Percentiles rank a stretch among this genome's conserved stretches.
These are phyloP conservation scores for Drosophila gaucha DNA, from an alignment of 2,888 invertebrate species.

Conservation along the genomic window DNA sequence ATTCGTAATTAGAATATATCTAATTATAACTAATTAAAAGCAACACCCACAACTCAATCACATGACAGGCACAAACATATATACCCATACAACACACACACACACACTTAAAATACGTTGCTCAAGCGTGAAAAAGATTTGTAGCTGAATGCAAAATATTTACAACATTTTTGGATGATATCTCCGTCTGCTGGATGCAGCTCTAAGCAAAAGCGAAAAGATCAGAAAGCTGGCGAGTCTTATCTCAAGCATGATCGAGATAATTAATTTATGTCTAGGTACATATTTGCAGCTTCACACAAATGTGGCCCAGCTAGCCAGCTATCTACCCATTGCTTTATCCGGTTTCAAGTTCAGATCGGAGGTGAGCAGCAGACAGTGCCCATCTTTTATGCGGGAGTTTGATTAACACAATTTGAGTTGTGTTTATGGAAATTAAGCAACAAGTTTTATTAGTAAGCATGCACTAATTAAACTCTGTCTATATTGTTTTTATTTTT, in stretches of 20 bases:
- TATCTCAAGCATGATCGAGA: constrained; percentile 55
- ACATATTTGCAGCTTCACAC: constrained; percentile 49
- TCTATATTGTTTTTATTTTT: constrained; percentile 35
- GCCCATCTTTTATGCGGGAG: constrained; percentile 72
- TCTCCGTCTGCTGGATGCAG: constrained; percentile 4
- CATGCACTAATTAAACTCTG: constrained; percentile 80
- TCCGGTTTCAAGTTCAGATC: constrained; percentile 74
- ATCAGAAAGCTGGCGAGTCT: constrained; percentile 6
- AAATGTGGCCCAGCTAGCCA: constrained; percentile 12
- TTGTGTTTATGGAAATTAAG: constrained; percentile 57
- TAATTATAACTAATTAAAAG: constrained; percentile 26
- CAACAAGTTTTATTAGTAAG: constrained; percentile 78
- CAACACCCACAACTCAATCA: constrained; percentile 46
- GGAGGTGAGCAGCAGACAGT: constrained; percentile 41
- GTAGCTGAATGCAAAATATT: constrained; percentile 36
- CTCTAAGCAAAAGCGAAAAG: neutral
- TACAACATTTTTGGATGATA: constrained; percentile 2
- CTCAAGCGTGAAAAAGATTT: constrained; percentile 33
- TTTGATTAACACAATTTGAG: constrained; percentile 73
- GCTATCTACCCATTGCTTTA: constrained; percentile 29
- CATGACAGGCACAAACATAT: constrained; percentile 21
- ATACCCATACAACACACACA: neutral
- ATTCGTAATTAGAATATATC: constrained; percentile 19
- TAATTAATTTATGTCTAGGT: constrained; percentile 58
- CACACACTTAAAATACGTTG: neutral